Percentiles rank a stretch among this genome's conserved stretches.
Evolutionary conservation across 2,113 vertebrate species (phyloP).

Genomic region (Tenebrosternarchus preto): DNA sequence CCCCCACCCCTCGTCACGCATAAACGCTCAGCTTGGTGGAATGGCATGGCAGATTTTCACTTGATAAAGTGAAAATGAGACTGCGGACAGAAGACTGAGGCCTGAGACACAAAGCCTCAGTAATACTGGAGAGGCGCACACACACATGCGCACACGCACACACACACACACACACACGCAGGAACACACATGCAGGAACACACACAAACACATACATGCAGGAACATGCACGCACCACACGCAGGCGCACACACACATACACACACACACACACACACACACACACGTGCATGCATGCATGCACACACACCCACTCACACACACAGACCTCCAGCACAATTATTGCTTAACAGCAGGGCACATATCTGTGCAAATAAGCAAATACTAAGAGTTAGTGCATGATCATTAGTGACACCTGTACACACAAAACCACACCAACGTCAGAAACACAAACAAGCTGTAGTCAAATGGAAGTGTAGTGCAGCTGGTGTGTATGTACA

Average conservation of each 20-base stretch:
- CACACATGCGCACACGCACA: too few relatives aligned
- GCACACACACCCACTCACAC: conserved; percentile 49
- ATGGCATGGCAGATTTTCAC: neutral
- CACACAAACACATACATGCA: conserved; percentile 36
- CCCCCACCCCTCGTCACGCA: too few relatives aligned
- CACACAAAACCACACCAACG: conserved; percentile 43
- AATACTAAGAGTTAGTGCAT: conserved; percentile 17
- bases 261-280: neutral
- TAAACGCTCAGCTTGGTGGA: neutral
- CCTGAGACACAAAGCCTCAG: neutral
- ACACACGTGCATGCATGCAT: too few relatives aligned
- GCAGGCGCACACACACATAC: conserved; percentile 11
- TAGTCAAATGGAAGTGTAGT: conserved; percentile 50
- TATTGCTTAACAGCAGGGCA: conserved; percentile 64
- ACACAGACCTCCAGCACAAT: conserved; percentile 54
- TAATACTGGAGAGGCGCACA: neutral
- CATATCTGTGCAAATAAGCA: conserved; percentile 49
- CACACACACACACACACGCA: neutral
- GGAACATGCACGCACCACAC: conserved; percentile 6
- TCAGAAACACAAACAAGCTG: conserved; percentile 39
- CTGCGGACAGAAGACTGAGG: neutral
- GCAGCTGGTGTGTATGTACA: conserved; percentile 47
- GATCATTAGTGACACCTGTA: conserved; percentile 6
- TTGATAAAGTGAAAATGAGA: neutral
- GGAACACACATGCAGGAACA: conserved; percentile 31